phyloP scores from a whole-genome alignment of 2,797 vertebrate species.

The Pseudochirops corinnae region DNA sequence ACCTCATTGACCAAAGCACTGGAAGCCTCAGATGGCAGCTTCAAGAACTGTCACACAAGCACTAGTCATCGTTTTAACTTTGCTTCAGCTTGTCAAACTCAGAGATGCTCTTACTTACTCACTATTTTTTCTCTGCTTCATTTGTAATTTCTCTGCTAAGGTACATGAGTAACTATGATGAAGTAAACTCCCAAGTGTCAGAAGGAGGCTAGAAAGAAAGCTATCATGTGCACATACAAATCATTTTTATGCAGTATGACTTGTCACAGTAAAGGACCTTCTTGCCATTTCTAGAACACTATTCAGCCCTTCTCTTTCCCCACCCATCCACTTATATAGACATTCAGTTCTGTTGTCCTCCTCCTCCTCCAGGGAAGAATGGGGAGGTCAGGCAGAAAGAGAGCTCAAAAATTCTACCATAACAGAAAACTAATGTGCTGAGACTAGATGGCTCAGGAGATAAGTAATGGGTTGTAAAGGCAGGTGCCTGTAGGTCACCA shows the following conservation, averaged over 20 bases:
- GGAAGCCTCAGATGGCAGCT: slow-evolving; percentile 80
- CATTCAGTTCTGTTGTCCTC: not conserved
- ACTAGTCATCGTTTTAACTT: slow-evolving; percentile 77
- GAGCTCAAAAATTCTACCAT: not conserved
- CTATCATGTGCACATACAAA: slow-evolving; percentile 4
- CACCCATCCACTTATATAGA: slow-evolving; percentile 42
- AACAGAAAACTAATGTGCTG: not conserved
- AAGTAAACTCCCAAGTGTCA: slow-evolving; percentile 51
- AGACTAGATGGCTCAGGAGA: not conserved
- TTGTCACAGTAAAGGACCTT: slow-evolving; percentile 39
- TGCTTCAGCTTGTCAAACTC: slow-evolving; percentile 78
- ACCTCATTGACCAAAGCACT: slow-evolving; percentile 82
- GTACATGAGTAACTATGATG: slow-evolving; percentile 44
- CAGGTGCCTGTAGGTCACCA: not conserved
- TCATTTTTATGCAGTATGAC: not conserved
- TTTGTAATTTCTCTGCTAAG: slow-evolving; percentile 58
- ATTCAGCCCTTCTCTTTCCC: slow-evolving; percentile 36
- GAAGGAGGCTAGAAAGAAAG: slow-evolving; percentile 50
- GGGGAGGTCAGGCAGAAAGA: slow-evolving; percentile 44
- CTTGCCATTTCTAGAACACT: slow-evolving; percentile 59
- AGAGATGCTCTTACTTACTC: slow-evolving; percentile 62
- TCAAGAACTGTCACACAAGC: slow-evolving; percentile 82
- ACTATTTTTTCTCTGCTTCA: slow-evolving; percentile 55
- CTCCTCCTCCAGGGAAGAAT: slow-evolving; percentile 30
- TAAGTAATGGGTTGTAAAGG: not conserved